phyloP scores from a whole-genome alignment of 2,888 invertebrate genomes.

The Rotaria macrura region DNA sequence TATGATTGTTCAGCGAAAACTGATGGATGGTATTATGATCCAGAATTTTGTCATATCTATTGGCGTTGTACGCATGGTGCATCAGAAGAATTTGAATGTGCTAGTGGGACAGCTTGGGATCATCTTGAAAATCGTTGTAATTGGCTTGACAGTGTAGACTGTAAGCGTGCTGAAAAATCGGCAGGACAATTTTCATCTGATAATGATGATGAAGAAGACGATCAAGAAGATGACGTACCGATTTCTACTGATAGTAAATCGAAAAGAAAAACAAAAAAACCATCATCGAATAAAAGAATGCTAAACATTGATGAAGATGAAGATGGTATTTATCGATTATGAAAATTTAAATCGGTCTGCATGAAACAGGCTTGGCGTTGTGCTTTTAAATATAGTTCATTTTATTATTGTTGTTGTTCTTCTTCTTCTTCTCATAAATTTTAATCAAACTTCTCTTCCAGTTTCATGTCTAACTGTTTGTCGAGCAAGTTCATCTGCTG shows the following conservation, averaged over 20 bases:
- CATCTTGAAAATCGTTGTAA: constrained; percentile 29
- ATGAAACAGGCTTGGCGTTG: background rate
- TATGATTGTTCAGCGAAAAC: constrained; percentile 29
- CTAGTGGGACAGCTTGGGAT: constrained; percentile 33
- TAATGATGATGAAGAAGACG: constrained; percentile 3
- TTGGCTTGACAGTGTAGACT: constrained; percentile 34
- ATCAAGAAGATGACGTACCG: background rate
- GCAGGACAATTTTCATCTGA: background rate
- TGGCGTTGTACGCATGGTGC: constrained; percentile 33
- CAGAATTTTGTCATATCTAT: constrained; percentile 33
- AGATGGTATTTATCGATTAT: background rate
- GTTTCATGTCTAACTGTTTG: background rate
- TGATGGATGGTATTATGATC: constrained; percentile 32
- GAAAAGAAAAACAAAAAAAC: background rate
- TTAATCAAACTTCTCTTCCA: background rate
- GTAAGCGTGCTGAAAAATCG: constrained; percentile 18
- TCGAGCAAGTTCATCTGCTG: background rate
- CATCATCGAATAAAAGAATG: background rate
- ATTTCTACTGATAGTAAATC: background rate
- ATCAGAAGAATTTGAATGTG: constrained; percentile 34
- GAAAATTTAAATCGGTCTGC: background rate
- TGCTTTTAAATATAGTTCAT: no score
- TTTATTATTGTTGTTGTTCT: background rate
- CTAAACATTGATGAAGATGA: background rate
- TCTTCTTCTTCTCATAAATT: background rate